These are phyloP conservation scores for Engraulis encrasicolus DNA, from an alignment of 2,113 vertebrate genomes.

Conservation along the genomic window DNA sequence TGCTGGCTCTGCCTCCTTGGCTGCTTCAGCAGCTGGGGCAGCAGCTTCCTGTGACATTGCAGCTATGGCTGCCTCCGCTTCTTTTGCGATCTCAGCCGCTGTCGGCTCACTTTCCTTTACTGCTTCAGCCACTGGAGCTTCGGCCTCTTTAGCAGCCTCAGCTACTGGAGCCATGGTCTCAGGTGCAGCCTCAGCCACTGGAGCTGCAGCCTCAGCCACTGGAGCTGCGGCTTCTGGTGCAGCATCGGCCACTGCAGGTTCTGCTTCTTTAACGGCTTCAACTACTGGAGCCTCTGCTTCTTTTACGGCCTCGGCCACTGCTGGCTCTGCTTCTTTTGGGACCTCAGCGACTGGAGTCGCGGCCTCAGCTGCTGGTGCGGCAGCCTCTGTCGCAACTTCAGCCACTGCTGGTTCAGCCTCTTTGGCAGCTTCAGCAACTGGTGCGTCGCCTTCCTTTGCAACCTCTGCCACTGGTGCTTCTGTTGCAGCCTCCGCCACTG, in stretches of 20 bases:
- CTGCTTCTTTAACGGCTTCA: background rate
- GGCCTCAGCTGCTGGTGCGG: background rate
- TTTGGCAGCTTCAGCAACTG: background rate
- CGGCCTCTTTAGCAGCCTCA: background rate
- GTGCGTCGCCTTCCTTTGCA: background rate
- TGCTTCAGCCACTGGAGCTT: background rate
- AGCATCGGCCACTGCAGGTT: background rate
- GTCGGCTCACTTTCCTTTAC: background rate
- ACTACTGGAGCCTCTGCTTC: background rate
- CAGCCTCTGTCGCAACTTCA: background rate
- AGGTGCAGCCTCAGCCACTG: background rate
- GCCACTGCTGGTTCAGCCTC: background rate
- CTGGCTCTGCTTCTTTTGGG: background rate
- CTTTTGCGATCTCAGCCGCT: background rate
- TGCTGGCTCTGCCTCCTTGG: background rate
- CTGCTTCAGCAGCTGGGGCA: background rate
- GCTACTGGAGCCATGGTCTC: background rate
- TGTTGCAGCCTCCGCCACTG: background rate
- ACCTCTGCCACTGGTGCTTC: background rate
- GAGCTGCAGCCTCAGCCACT: background rate
- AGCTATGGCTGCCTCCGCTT: background rate
- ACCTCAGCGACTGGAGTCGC: background rate
- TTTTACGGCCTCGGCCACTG: background rate
- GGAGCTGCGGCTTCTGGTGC: background rate
- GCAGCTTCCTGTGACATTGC: background rate